Percentiles rank a stretch among this genome's conserved stretches.
Evolutionary conservation across 2,797 vertebrate genomes (phyloP).

Genomic region (Ctenosaura bakeri): DNA sequence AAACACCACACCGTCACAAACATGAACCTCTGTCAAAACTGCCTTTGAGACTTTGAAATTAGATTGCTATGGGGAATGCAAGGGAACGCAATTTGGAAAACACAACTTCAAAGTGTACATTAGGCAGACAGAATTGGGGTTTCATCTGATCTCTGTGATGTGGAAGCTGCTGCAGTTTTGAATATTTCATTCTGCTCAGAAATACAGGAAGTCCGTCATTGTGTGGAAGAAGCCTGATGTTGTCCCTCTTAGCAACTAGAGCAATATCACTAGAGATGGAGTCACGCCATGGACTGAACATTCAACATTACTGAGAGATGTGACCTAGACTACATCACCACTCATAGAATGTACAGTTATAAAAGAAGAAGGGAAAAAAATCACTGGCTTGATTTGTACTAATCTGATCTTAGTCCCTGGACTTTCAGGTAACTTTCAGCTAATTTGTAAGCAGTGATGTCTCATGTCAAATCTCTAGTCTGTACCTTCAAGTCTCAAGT

Average conservation of each 20-base stretch:
- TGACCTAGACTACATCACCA: neutral
- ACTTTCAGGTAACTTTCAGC: neutral
- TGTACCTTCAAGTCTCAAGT: too few species aligned
- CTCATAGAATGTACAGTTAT: neutral
- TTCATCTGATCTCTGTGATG: too few species aligned
- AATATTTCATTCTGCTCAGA: neutral
- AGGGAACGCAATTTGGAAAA: neutral
- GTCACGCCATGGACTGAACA: neutral
- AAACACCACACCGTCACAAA: too few species aligned
- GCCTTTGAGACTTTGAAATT: too few species aligned
- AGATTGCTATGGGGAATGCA: too few species aligned
- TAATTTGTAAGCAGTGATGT: neutral
- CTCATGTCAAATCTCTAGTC: too few species aligned
- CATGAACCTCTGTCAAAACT: too few species aligned
- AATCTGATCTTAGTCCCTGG: neutral
- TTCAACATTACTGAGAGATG: neutral
- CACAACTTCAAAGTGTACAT: neutral
- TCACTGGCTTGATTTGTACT: too few species aligned
- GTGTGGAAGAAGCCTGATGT: neutral
- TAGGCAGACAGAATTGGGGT: neutral
- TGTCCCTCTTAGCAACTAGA: neutral
- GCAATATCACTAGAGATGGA: neutral
- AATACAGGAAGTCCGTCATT: neutral
- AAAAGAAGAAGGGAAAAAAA: neutral
- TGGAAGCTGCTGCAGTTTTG: neutral